Evolutionary conservation across 2,797 vertebrate genomes (phyloP).

Genomic region (Oreochromis grahami): DNA sequence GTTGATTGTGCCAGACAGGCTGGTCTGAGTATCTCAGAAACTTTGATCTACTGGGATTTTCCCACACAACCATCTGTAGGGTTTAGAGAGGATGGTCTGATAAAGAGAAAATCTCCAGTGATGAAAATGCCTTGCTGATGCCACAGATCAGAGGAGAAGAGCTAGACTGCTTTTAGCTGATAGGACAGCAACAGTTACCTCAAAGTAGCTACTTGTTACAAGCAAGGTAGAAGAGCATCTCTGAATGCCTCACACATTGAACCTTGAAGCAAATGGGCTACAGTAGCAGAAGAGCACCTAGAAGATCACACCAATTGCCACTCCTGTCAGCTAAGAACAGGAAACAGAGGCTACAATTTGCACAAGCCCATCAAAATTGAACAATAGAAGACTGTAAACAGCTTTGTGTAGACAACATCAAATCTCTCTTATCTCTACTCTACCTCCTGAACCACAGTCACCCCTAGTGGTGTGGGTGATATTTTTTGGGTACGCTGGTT

Average conservation of each 20-base stretch:
- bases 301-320: fast-evolving
- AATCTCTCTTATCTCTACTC: not conserved
- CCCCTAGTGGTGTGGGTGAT: not conserved
- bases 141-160: not conserved
- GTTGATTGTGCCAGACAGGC: not conserved
- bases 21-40: not conserved
- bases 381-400: not conserved
- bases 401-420: not conserved
- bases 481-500: not conserved
- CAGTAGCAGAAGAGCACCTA: not conserved
- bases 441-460: not conserved
- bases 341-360: not conserved
- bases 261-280: not conserved
- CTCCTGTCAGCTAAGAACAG: not conserved
- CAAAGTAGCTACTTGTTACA: not conserved
- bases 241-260: not conserved
- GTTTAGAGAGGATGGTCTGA: not conserved
- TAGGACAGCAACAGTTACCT: not conserved
- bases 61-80: not conserved
- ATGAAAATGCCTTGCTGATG: not conserved
- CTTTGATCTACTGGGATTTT: not conserved
- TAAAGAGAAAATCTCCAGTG: not conserved
- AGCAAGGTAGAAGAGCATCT: not conserved
- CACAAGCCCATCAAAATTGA: not conserved
- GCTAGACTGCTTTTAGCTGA: not conserved